Evolutionary conservation across 2,888 invertebrate genomes (phyloP).

Genomic region (Subacronicta megacephala): DNA sequence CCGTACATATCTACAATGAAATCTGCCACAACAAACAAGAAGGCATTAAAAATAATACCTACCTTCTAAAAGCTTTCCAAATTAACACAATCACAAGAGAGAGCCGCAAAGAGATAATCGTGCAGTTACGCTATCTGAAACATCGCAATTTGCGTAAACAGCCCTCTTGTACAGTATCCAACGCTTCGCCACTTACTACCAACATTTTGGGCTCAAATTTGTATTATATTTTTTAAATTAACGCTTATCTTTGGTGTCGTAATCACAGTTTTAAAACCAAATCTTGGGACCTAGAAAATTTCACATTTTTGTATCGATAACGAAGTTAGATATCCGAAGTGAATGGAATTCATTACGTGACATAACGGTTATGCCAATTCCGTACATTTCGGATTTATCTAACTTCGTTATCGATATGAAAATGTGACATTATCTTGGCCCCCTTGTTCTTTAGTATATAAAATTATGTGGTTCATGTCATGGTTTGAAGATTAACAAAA

Average conservation of each 20-base stretch:
- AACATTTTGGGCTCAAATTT: slow-evolving; percentile 13
- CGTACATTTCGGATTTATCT: too few relatives aligned
- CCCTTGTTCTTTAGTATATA: too few relatives aligned
- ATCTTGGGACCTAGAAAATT: too few relatives aligned
- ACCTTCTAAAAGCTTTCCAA: slow-evolving; percentile 27
- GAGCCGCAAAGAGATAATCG: slow-evolving; percentile 48
- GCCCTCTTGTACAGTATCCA: slow-evolving; percentile 25
- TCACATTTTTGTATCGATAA: too few relatives aligned
- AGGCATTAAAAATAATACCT: background rate
- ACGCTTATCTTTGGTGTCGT: background rate
- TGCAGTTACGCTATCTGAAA: slow-evolving; percentile 38
- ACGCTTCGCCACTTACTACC: slow-evolving; percentile 25
- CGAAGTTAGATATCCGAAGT: too few relatives aligned
- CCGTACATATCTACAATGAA: background rate
- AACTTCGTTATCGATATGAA: too few relatives aligned
- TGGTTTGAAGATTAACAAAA: too few relatives aligned
- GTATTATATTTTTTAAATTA: slow-evolving; percentile 12
- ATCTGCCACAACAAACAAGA: background rate
- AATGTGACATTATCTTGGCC: too few relatives aligned
- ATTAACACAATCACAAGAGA: slow-evolving; percentile 41
- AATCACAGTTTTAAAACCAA: background rate
- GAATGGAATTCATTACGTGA: too few relatives aligned
- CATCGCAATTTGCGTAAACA: slow-evolving; percentile 53
- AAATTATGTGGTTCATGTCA: too few relatives aligned
- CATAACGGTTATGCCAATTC: too few relatives aligned